Conservation (phyloP, 2,888 invertebrate species). For the Cordilura impudica region DNA sequence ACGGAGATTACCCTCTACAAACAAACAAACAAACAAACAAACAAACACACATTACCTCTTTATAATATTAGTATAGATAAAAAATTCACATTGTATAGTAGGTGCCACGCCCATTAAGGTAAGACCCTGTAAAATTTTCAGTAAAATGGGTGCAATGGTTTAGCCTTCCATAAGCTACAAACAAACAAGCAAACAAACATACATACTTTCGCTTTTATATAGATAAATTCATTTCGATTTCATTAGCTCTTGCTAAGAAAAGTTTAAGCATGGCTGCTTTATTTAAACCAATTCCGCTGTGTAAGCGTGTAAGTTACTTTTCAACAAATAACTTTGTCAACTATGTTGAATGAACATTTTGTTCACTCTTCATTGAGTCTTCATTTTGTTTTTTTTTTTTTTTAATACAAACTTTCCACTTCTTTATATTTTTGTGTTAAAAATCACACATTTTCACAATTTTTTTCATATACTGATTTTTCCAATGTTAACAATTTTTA, state of each 20-base stretch:
- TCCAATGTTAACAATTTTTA: conserved; percentile 25
- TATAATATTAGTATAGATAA: too few relatives aligned
- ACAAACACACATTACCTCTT: too few relatives aligned
- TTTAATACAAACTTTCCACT: not conserved
- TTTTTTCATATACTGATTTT: conserved; percentile 15
- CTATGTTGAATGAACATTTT: conserved; percentile 24
- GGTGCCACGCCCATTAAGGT: too few relatives aligned
- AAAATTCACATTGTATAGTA: too few relatives aligned
- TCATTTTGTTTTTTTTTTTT: not conserved
- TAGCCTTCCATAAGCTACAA: too few relatives aligned
- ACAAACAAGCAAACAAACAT: too few relatives aligned
- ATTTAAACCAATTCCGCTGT: conserved; percentile 51
- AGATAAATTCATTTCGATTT: not conserved
- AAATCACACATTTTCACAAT: conserved; percentile 60
- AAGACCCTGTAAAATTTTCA: too few relatives aligned
- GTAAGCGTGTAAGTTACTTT: conserved; percentile 41
- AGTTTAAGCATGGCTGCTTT: not conserved
- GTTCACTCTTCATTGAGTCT: conserved; percentile 36
- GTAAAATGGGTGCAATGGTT: too few relatives aligned
- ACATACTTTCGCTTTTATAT: not conserved
- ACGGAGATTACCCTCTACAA: too few relatives aligned
- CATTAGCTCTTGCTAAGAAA: not conserved
- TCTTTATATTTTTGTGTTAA: conserved; percentile 40
- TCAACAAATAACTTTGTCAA: conserved; percentile 55
- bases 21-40: too few relatives aligned